Evolutionary conservation across 2,113 vertebrate genomes (phyloP).

Genomic region (Tragelaphus imberbis): DNA sequence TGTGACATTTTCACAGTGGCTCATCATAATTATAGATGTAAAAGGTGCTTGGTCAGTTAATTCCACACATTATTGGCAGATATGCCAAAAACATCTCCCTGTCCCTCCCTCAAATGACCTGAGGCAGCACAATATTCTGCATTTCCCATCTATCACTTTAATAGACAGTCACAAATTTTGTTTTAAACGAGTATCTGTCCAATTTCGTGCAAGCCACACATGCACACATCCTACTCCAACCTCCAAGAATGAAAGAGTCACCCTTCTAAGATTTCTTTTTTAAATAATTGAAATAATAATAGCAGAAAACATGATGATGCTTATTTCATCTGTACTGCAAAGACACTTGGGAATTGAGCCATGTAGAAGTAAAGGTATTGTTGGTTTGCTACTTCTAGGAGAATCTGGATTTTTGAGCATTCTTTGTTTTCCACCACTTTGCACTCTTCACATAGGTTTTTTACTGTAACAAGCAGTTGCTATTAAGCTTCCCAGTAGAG

Average conservation of each 20-base stretch:
- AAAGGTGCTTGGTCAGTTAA: background rate
- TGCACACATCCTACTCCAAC: fast-evolving
- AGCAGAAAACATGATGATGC: background rate
- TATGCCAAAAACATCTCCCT: background rate
- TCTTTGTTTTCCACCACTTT: background rate
- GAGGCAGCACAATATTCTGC: background rate
- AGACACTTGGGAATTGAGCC: background rate
- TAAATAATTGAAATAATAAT: background rate
- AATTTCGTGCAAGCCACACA: background rate
- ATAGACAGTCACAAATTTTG: background rate
- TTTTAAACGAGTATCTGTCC: constrained; percentile 1
- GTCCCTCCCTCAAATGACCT: background rate
- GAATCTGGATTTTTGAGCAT: background rate
- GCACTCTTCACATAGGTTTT: background rate
- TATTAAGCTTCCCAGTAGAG: background rate
- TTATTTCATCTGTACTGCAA: background rate
- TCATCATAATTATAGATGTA: background rate
- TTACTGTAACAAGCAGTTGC: background rate
- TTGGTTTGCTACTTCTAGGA: background rate
- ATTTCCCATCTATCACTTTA: background rate
- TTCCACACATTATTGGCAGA: constrained; percentile 34
- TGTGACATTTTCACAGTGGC: constrained; percentile 12
- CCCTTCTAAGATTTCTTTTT: background rate
- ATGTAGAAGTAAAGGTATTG: background rate
- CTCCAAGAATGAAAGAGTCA: background rate